Evolutionary conservation across 1,140 invertebrate species (phyloP).

Genomic region (Latrodectus geometricus): DNA sequence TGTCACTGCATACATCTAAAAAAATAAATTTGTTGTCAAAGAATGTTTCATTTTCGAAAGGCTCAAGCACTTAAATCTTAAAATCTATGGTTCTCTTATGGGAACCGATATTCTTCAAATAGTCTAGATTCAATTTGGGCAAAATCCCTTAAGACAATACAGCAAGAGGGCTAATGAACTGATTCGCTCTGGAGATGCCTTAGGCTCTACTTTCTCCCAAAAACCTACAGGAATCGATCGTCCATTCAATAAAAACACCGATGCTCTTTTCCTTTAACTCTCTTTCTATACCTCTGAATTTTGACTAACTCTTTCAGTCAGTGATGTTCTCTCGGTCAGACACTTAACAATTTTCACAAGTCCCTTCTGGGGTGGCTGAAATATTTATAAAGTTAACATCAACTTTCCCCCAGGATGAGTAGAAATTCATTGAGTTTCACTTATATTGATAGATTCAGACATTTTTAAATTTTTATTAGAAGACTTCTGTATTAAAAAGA

Average conservation of each 20-base stretch:
- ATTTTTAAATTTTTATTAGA: neutral
- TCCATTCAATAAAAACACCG: conserved; percentile 41
- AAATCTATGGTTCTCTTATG: neutral
- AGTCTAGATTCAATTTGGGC: neutral
- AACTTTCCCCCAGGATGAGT: neutral
- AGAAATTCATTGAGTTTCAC: neutral
- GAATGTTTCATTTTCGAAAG: neutral
- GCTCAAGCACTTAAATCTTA: neutral
- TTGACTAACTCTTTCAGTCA: conserved; percentile 1
- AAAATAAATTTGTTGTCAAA: neutral
- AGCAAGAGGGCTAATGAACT: conserved; percentile 48
- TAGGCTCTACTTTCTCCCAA: conserved; percentile 25
- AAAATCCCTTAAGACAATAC: neutral
- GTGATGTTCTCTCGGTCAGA: conserved; percentile 23
- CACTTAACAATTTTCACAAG: conserved; percentile 45
- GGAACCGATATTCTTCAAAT: neutral
- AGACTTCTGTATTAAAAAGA: too few species aligned
- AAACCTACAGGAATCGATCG: conserved; percentile 20
- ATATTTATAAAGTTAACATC: neutral
- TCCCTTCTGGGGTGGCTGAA: conserved; percentile 2
- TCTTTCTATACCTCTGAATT: conserved; percentile 18
- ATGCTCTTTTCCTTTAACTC: neutral
- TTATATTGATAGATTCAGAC: neutral
- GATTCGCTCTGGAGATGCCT: conserved; percentile 42
- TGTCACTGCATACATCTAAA: neutral